Evolutionary conservation across 1,140 invertebrate species (phyloP), one percentile per base, ranked within the genome.

Genomic region (Drusus annulatus): DNA sequence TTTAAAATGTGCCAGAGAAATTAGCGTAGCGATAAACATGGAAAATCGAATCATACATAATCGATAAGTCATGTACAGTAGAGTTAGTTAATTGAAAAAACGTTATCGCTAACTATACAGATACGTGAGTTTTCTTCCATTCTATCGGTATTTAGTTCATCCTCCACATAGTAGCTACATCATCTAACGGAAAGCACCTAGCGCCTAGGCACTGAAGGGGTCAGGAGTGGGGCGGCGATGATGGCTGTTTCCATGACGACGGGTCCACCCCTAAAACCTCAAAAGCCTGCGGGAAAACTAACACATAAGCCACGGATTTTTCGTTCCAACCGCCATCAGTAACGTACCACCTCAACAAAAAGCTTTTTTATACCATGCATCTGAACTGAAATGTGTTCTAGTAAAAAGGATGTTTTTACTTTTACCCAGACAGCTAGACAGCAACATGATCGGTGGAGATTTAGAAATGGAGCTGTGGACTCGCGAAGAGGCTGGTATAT

Each of bases 171-270:
- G 13, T 10, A 13, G 36, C 36, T 45, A 13, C 13, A 45, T 45
- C 8, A 45, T 45, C 36, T 10, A 45, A 13, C 13, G 10, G 36
- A 45, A 45, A 13, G 36, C 36, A 56, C 56, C 45, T n/a, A 13
- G 36, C 36, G 31, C 56, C 45, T n/a, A 21, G 28, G 50, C 21
- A 56, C 50, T 23, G 36, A 51, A 58, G 60, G 58, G 23, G 76
- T 36, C 58, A 65, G 45, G 19, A 50, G 45, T 25, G 23, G 71
- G 74, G 74, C 28, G 74, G 52, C 54, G 75, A 78, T 78, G 75
- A 78, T 74, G 76, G 23, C 76, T 62, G 80, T 78, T 78, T 54
- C 79, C 79, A 79, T 54, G 54, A 31, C 68, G 54, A 62, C 68
- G 28, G 51, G n/a, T 19, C 68, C 21, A 68, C 28, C 78, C 78